These are phyloP conservation scores for Panulirus ornatus DNA, from an alignment of 1,140 invertebrate species.

Conservation along the genomic window DNA sequence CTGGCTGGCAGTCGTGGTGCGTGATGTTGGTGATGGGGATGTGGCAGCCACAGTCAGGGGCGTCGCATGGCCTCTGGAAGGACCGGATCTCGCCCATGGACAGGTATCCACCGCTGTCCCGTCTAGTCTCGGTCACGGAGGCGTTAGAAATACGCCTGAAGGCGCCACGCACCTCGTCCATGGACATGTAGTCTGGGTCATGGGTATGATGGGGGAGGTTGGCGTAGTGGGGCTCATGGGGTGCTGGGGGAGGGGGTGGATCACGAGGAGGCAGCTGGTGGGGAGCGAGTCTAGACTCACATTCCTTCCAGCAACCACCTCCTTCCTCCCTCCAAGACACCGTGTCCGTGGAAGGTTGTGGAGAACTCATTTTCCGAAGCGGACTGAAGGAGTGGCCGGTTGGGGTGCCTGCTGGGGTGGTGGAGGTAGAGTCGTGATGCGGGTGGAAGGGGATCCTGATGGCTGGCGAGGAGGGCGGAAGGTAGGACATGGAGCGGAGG, in stretches of 20 bases:
- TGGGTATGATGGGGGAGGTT: conserved; percentile 72
- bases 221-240: conserved; percentile 74
- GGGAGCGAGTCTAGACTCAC: conserved; percentile 44
- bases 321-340: conserved; percentile 48
- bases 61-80: conserved; percentile 49
- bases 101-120: conserved; percentile 71
- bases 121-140: conserved; percentile 43
- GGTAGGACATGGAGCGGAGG: conserved; percentile 69
- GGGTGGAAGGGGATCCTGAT: conserved; percentile 71
- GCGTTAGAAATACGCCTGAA: conserved; percentile 68
- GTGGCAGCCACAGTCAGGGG: conserved; percentile 56
- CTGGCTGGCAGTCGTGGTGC: conserved; percentile 51
- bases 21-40: neutral
- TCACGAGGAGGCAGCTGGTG: conserved; percentile 57
- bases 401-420: conserved; percentile 65
- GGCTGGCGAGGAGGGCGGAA: conserved; percentile 70
- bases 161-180: conserved; percentile 72
- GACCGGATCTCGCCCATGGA: conserved; percentile 65
- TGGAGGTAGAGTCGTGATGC: conserved; percentile 64
- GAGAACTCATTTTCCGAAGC: conserved; percentile 55
- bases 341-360: conserved; percentile 45
- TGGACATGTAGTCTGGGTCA: conserved; percentile 75
- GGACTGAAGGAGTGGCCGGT: conserved; percentile 59
- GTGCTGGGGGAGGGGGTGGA: conserved; percentile 52
- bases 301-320: conserved; percentile 61